phyloP scores from a whole-genome alignment of 2,113 vertebrate species.

The Sterrhoptilus dennistouni region DNA sequence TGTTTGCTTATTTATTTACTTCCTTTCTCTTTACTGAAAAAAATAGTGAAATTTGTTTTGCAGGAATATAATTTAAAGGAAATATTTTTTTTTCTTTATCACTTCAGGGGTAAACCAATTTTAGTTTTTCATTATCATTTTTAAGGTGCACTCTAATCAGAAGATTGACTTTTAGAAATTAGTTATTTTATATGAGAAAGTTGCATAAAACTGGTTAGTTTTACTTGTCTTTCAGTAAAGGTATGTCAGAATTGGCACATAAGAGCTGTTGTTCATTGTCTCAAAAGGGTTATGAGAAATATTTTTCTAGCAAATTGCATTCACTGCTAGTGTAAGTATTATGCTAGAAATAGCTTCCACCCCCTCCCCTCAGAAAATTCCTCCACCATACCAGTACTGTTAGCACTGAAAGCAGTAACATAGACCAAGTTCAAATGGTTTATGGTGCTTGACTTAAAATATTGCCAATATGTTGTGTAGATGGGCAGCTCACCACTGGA shows the following conservation, averaged over 20 bases:
- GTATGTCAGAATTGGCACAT: background rate
- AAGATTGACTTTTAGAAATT: background rate
- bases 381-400: background rate
- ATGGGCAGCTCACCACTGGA: background rate
- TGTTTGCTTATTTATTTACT: background rate
- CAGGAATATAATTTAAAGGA: background rate
- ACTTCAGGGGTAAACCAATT: background rate
- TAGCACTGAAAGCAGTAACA: background rate
- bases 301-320: background rate
- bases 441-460: background rate
- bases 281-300: background rate
- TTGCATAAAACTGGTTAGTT: background rate
- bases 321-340: background rate
- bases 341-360: background rate
- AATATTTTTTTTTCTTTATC: background rate
- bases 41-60: background rate
- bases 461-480: background rate
- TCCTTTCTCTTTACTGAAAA: background rate
- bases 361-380: background rate
- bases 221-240: background rate
- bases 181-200: background rate
- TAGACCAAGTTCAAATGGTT: background rate
- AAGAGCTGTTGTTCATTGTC: background rate
- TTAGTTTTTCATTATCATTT: background rate
- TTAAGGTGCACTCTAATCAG: background rate